phyloP scores from a whole-genome alignment of 1,140 invertebrate genomes.

The Epicauta chinensis region DNA sequence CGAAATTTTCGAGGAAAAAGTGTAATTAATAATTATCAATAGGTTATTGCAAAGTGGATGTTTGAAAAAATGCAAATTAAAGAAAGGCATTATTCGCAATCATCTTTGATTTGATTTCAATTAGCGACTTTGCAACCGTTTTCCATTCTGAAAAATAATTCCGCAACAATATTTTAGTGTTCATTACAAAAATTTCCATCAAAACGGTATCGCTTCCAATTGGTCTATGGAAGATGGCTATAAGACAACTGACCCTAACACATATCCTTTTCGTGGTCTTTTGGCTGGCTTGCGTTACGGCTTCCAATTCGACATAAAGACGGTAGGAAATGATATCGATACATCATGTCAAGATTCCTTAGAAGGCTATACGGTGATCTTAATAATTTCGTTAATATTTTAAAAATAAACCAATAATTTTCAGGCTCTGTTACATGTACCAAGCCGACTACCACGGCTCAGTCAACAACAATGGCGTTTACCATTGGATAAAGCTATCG shows the following conservation, averaged over 20 bases:
- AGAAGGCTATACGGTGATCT: constrained; percentile 48
- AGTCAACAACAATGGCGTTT: constrained; percentile 8
- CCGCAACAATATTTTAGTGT: constrained; percentile 10
- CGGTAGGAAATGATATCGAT: constrained; percentile 43
- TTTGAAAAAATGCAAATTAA: too few species aligned
- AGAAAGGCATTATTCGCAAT: too few species aligned
- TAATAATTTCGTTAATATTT: constrained; percentile 45
- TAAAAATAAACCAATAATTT: constrained; percentile 7
- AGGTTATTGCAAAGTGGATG: too few species aligned
- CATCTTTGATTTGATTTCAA: too few species aligned
- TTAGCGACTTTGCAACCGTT: too few species aligned
- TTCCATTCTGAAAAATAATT: too few species aligned
- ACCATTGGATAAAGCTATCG: constrained; percentile 7
- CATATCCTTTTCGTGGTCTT: constrained; percentile 45
- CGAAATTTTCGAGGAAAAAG: constrained; percentile 12
- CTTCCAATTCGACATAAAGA: constrained; percentile 42
- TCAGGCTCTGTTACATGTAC: constrained; percentile 4
- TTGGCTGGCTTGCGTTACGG: constrained; percentile 43
- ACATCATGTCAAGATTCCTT: constrained; percentile 46
- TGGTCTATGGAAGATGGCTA: constrained; percentile 48
- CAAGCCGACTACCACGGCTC: neutral
- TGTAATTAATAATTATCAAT: too few species aligned
- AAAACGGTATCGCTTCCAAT: neutral
- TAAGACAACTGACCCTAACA: constrained; percentile 33
- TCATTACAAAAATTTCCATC: constrained; percentile 17